Evolutionary conservation across 37 sponge, comb jelly and placozoan species (phyloP).

Genomic region (Ephydatia muelleri): DNA sequence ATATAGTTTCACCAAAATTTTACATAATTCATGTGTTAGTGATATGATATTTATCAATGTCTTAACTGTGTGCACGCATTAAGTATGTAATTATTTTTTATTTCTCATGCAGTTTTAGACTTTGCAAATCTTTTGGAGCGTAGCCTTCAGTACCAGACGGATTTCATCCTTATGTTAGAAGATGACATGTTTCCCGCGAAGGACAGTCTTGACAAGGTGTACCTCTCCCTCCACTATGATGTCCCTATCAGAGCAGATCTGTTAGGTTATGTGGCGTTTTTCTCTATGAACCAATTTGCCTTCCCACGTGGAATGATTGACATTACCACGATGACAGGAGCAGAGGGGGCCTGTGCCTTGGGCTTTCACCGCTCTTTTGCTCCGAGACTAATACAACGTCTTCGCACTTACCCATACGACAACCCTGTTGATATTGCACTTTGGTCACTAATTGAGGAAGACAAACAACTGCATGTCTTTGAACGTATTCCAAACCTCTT

Average conservation of each 20-base stretch:
- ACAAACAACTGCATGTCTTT: background rate
- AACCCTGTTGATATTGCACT: conserved; percentile 24
- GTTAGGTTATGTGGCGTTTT: background rate
- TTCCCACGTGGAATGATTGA: background rate
- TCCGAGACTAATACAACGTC: background rate
- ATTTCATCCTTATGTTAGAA: conserved; percentile 19
- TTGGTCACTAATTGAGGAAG: background rate
- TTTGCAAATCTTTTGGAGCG: conserved; percentile 12
- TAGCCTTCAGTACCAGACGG: background rate
- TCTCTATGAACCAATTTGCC: background rate
- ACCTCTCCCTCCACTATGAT: background rate
- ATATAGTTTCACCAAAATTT: too few species aligned
- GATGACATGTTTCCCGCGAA: conserved; percentile 38
- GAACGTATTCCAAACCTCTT: conserved; percentile 44
- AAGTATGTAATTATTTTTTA: too few species aligned
- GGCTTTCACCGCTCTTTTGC: background rate
- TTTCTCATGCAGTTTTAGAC: conserved; percentile 23
- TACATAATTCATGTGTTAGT: too few species aligned
- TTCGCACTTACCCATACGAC: background rate
- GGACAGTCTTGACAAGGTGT: conserved; percentile 11
- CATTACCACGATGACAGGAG: background rate
- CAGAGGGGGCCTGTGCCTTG: conserved; percentile 24
- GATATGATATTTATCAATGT: too few species aligned
- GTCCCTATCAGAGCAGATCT: background rate
- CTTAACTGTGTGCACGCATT: too few species aligned